Evolutionary conservation across 1,140 invertebrate species (phyloP).

Genomic region (Pseudomyrmex sp.): DNA sequence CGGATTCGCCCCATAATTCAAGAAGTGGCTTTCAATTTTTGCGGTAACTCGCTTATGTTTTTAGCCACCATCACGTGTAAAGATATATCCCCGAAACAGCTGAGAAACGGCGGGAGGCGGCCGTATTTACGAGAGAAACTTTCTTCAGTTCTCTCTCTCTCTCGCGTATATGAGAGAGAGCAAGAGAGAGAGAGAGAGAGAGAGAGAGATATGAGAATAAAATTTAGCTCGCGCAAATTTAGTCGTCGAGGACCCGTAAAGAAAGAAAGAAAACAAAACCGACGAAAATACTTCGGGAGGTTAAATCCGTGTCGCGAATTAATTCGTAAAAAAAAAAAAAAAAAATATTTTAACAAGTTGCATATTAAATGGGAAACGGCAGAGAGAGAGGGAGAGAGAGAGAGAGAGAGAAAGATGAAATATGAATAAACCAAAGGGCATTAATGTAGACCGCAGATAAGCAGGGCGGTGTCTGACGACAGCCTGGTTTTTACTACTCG

Average conservation of each 20-base stretch:
- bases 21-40: slow-evolving; percentile 55
- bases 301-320: background rate
- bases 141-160: background rate
- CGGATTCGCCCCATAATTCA: slow-evolving; percentile 70
- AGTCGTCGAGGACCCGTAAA: background rate
- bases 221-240: background rate
- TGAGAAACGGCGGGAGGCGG: background rate
- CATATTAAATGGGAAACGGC: slow-evolving; percentile 27
- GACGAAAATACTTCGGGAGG: too few relatives aligned
- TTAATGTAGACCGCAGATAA: slow-evolving; percentile 52
- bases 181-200: too few relatives aligned
- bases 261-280: background rate
- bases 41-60: slow-evolving; percentile 56
- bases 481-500: slow-evolving; percentile 60
- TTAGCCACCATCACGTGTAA: slow-evolving; percentile 26
- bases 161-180: background rate
- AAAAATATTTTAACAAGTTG: slow-evolving; percentile 31
- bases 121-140: background rate
- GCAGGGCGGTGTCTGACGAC: slow-evolving; percentile 57
- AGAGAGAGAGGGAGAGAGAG: too few relatives aligned
- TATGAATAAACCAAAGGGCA: slow-evolving; percentile 59
- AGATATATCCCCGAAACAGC: slow-evolving; percentile 41
- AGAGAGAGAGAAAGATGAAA: slow-evolving; percentile 26
- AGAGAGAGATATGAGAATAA: too few relatives aligned
- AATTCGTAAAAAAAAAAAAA: slow-evolving; percentile 1